phyloP scores from a whole-genome alignment of 1,140 invertebrate species.

The Medauroidea extradentata region DNA sequence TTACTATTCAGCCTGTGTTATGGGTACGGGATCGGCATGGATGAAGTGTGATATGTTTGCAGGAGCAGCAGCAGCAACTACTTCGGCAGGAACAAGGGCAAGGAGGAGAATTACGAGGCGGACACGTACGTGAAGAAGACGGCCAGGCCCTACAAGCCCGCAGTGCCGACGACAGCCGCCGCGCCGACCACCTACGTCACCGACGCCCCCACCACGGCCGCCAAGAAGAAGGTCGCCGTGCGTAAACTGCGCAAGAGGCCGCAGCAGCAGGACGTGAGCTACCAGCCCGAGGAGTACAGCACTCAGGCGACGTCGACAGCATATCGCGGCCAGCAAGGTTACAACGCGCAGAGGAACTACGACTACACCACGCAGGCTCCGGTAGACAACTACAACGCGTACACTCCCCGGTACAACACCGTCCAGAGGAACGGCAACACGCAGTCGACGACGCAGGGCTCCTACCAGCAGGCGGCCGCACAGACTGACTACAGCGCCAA shows the following conservation, averaged over 20 bases:
- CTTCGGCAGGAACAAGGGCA: conserved; percentile 55
- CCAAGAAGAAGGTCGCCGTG: conserved; percentile 13
- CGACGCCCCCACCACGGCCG: background rate
- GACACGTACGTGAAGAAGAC: conserved; percentile 17
- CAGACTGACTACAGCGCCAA: background rate
- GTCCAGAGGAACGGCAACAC: conserved; percentile 26
- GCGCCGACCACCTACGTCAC: conserved; percentile 16
- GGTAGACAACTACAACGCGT: conserved; percentile 27
- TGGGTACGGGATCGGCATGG: no score
- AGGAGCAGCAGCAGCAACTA: conserved; percentile 63
- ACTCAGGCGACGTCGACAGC: background rate
- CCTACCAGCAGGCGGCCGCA: conserved; percentile 2
- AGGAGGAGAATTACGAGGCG: conserved; percentile 46
- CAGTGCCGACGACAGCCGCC: conserved; percentile 23
- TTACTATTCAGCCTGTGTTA: no score
- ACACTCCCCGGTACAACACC: conserved; percentile 26
- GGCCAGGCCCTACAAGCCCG: conserved; percentile 10
- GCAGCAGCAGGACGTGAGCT: no score
- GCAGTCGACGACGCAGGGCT: conserved; percentile 14
- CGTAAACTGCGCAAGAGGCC: conserved; percentile 14
- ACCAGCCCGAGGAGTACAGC: background rate
- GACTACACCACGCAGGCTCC: background rate
- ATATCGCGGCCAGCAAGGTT: conserved; percentile 1
- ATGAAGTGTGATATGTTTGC: no score
- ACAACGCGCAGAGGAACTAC: background rate